A percentile compares a stretch with the other conserved stretches of the same genome.
phyloP scores from a whole-genome alignment of 2,888 invertebrate species.

The Drosophila acutilabella region DNA sequence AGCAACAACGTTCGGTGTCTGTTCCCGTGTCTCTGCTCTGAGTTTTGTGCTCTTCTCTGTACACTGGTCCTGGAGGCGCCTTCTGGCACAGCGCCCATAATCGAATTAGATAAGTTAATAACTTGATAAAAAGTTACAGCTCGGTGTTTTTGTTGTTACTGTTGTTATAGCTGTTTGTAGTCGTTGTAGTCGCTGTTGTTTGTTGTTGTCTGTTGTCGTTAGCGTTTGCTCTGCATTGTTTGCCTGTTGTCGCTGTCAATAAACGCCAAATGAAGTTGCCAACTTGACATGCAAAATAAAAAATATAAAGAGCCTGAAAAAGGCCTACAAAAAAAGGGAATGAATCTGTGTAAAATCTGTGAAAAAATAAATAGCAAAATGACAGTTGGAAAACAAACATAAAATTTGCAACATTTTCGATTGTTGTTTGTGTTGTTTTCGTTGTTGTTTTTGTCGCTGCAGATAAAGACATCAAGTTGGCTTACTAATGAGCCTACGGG shows the following conservation, averaged over 20 bases:
- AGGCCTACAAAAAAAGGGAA: not conserved
- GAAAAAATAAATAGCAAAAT: conserved; percentile 16
- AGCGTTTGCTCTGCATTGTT: conserved; percentile 59
- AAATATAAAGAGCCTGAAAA: conserved; percentile 19
- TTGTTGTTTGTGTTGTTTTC: conserved; percentile 5
- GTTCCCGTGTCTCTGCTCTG: not conserved
- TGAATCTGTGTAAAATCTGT: conserved; percentile 10
- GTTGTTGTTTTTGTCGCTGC: conserved; percentile 28
- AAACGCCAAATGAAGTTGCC: conserved; percentile 72
- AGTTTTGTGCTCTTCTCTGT: conserved; percentile 1
- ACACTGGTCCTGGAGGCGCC: conserved; percentile 24
- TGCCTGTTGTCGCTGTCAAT: conserved; percentile 76
- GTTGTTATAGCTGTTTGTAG: conserved; percentile 22
- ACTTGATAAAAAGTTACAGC: conserved; percentile 79
- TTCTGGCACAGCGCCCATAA: conserved; percentile 64
- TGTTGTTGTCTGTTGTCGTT: conserved; percentile 45
- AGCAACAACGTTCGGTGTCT: conserved; percentile 13
- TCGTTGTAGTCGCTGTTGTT: conserved; percentile 42
- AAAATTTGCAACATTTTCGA: conserved; percentile 20
- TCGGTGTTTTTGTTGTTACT: conserved; percentile 34
- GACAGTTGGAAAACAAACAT: conserved; percentile 34
- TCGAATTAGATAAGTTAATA: conserved; percentile 81
- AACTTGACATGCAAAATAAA: conserved; percentile 58
- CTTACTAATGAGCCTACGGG: conserved; percentile 58
- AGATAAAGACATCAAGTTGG: conserved; percentile 54